Percentiles rank a stretch among this genome's conserved stretches.
These are phyloP conservation scores for Lycopodina hypogea DNA, from an alignment of 37 sponge, comb jelly and placozoan species.

Conservation along the genomic window DNA sequence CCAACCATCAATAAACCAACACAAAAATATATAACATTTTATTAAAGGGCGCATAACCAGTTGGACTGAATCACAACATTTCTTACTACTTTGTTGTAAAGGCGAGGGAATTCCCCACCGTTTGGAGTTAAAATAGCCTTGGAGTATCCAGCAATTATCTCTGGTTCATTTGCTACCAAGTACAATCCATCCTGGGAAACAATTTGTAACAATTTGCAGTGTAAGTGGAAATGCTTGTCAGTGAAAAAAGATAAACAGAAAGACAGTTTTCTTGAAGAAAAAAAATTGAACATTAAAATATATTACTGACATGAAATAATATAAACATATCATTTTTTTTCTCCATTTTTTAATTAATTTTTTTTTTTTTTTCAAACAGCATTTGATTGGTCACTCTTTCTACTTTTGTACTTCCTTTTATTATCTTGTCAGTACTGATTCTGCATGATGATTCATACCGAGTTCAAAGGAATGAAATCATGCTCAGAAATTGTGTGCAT, in stretches of 20 bases:
- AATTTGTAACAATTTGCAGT: not conserved
- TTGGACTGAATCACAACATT: not conserved
- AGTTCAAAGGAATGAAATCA: too few species aligned
- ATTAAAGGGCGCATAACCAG: not conserved
- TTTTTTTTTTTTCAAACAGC: too few species aligned
- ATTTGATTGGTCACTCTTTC: too few species aligned
- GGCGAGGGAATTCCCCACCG: constrained; percentile 70
- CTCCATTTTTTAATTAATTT: too few species aligned
- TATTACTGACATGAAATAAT: not conserved
- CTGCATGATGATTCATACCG: too few species aligned
- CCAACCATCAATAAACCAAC: not conserved
- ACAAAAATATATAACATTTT: not conserved
- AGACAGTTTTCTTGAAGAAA: too few species aligned
- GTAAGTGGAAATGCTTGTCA: not conserved
- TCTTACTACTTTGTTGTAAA: constrained; percentile 51
- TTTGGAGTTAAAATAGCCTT: constrained; percentile 91
- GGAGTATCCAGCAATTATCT: constrained; percentile 58
- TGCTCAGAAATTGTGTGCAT: too few species aligned
- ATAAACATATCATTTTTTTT: not conserved
- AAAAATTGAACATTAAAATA: not conserved
- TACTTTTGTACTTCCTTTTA: too few species aligned
- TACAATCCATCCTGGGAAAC: constrained; percentile 75
- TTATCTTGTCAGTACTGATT: too few species aligned
- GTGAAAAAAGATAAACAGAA: too few species aligned
- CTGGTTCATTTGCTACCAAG: constrained; percentile 67